phyloP scores from a whole-genome alignment of 2,113 vertebrate genomes.

The Cyprinodon brontotheroides region DNA sequence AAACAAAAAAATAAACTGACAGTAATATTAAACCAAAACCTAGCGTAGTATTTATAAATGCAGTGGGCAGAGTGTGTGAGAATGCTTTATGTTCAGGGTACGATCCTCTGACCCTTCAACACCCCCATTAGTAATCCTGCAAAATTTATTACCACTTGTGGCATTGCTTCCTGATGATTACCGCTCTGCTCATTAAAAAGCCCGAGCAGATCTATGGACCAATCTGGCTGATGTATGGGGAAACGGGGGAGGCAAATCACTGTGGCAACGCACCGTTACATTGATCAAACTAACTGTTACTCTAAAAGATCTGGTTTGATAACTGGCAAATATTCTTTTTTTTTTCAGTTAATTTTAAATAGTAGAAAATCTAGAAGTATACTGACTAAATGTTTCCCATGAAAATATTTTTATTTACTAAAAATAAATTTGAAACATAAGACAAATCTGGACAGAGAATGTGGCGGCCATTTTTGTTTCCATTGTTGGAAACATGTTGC shows the following conservation, averaged over 20 bases:
- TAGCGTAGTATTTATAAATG: neutral
- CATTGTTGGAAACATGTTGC: no score
- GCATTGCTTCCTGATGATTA: constrained; percentile 69
- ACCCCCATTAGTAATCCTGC: constrained; percentile 63
- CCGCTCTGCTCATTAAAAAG: constrained; percentile 63
- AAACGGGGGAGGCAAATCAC: constrained; percentile 4
- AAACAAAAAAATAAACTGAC: no score
- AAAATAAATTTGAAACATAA: neutral
- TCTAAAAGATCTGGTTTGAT: neutral
- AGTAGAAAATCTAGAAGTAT: neutral
- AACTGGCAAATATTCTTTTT: neutral
- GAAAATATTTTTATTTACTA: neutral
- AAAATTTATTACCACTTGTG: constrained; percentile 57
- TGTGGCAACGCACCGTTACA: constrained; percentile 16
- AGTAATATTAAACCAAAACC: constrained; percentile 6
- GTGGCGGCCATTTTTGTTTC: no score
- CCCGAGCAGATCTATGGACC: constrained; percentile 52
- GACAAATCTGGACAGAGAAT: neutral
- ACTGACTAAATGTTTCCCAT: neutral
- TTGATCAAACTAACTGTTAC: neutral
- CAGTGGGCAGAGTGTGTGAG: constrained; percentile 27
- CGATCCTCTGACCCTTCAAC: constrained; percentile 61
- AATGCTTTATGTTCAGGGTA: constrained; percentile 50
- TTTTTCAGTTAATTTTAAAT: neutral
- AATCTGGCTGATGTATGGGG: constrained; percentile 39